A percentile compares a stretch with the other conserved stretches of the same genome.
Evolutionary conservation across 1,140 invertebrate genomes (phyloP).

Genomic region (Aradophagus sp.): DNA sequence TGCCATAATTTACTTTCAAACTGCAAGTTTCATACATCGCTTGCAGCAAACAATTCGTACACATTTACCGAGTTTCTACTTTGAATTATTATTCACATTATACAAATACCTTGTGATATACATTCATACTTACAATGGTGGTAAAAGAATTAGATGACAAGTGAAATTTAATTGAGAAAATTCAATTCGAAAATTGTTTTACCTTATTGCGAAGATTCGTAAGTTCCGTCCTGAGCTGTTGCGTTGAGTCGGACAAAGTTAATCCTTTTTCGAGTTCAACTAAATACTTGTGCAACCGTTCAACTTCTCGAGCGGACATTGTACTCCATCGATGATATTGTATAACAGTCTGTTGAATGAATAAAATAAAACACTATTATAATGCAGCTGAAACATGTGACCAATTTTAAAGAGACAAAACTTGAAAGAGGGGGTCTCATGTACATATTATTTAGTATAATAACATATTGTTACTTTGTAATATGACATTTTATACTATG

Average conservation of each 20-base stretch:
- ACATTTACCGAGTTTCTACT: too few relatives aligned
- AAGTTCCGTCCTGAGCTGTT: constrained; percentile 81
- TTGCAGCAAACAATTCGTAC: constrained; percentile 31
- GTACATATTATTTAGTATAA: too few relatives aligned
- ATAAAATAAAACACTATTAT: constrained; percentile 14
- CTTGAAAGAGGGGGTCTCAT: too few relatives aligned
- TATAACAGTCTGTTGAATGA: constrained; percentile 68
- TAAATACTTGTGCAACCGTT: constrained; percentile 82
- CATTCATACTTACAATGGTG: too few relatives aligned
- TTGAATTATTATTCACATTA: too few relatives aligned
- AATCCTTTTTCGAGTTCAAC: constrained; percentile 81
- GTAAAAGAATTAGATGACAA: too few relatives aligned
- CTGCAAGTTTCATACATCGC: constrained; percentile 40
- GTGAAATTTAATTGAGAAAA: too few relatives aligned
- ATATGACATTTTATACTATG: too few relatives aligned
- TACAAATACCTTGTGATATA: too few relatives aligned
- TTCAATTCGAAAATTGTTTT: constrained; percentile 16
- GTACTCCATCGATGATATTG: constrained; percentile 85
- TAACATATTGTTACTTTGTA: too few relatives aligned
- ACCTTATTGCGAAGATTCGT: constrained; percentile 74
- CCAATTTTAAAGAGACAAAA: too few relatives aligned
- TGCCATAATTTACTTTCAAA: constrained; percentile 72
- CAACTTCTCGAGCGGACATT: constrained; percentile 82
- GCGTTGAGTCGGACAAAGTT: constrained; percentile 81
- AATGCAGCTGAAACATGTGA: too few relatives aligned